Percentiles rank a stretch among this genome's conserved stretches.
Evolutionary conservation across 1,140 invertebrate species (phyloP).

Genomic region (Littorina saxatilis): DNA sequence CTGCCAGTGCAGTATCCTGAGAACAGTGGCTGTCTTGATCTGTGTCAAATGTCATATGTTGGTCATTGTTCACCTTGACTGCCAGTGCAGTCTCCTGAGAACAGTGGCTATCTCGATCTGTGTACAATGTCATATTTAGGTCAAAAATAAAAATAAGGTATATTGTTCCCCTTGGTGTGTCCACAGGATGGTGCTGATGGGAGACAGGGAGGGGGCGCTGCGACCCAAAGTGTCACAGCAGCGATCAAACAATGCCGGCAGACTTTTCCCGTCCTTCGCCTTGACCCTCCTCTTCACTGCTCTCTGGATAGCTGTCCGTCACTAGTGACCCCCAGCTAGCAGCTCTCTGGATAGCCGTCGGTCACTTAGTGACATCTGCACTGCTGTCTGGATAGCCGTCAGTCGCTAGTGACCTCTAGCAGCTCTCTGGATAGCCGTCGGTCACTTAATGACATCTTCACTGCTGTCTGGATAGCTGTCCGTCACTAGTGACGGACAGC

Average conservation of each 20-base stretch:
- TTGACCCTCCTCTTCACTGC: constrained; percentile 1
- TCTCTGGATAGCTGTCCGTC: not conserved
- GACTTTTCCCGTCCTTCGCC: not conserved
- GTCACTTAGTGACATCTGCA: too few relatives aligned
- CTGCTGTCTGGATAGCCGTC: too few relatives aligned
- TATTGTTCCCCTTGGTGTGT: not conserved
- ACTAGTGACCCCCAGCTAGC: not conserved
- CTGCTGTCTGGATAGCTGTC: not conserved
- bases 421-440: too few relatives aligned
- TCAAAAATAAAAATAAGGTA: not conserved
- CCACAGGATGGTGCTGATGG: constrained; percentile 12
- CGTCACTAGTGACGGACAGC: not conserved
- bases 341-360: not conserved
- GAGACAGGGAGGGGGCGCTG: not conserved
- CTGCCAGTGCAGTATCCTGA: too few relatives aligned
- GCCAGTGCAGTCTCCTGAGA: too few relatives aligned
- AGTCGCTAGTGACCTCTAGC: too few relatives aligned
- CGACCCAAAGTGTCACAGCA: not conserved
- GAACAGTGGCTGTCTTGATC: too few relatives aligned
- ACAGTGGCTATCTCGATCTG: too few relatives aligned
- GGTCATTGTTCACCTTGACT: too few relatives aligned
- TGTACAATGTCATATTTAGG: not conserved
- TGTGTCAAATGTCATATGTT: too few relatives aligned
- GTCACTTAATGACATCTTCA: too few relatives aligned
- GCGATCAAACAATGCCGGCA: not conserved